Percentiles rank a stretch among this genome's conserved stretches.
Evolutionary conservation across 2,113 vertebrate species (phyloP).

Genomic region (Campylomormyrus tamandua): DNA sequence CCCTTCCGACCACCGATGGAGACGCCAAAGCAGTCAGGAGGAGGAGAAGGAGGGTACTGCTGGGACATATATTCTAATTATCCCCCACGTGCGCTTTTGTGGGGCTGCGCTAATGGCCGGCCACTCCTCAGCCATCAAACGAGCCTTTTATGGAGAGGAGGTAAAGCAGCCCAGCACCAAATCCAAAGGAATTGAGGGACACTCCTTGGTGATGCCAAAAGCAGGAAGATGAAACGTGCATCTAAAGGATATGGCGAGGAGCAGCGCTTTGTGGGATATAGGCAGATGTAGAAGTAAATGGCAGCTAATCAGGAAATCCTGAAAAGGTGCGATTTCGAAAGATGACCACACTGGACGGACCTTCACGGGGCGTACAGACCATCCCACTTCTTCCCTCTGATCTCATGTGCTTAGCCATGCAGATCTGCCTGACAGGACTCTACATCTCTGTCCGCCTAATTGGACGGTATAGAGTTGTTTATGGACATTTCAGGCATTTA

Average conservation of each 20-base stretch:
- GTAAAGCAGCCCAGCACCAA: neutral
- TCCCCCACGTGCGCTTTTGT: conserved; percentile 45
- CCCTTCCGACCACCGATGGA: conserved; percentile 52
- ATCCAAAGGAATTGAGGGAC: neutral
- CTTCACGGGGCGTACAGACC: conserved; percentile 60
- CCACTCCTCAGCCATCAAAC: conserved; percentile 46
- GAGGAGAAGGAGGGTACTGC: conserved; percentile 29
- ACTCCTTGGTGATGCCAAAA: conserved; percentile 25
- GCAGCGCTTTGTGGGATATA: conserved; percentile 53
- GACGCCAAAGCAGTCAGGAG: conserved; percentile 7
- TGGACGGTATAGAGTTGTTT: conserved; percentile 98
- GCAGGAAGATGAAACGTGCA: conserved; percentile 31
- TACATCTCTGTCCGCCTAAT: conserved; percentile 98
- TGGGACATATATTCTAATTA: conserved; percentile 64
- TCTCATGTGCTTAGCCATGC: conserved; percentile 94
- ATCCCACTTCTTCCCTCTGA: conserved; percentile 77
- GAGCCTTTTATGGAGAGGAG: conserved; percentile 23
- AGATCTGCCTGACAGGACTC: conserved; percentile 93
- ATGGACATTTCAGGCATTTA: conserved; percentile 96
- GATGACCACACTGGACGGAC: conserved; percentile 80
- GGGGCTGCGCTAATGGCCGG: conserved; percentile 51
- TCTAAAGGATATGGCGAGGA: neutral
- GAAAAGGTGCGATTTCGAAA: conserved; percentile 89
- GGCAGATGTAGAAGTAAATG: conserved; percentile 54
- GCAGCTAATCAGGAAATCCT: conserved; percentile 93